Percentiles rank a stretch among this genome's conserved stretches.
Evolutionary conservation across 2,113 vertebrate genomes (phyloP).

Genomic region (Hoplias malabaricus): DNA sequence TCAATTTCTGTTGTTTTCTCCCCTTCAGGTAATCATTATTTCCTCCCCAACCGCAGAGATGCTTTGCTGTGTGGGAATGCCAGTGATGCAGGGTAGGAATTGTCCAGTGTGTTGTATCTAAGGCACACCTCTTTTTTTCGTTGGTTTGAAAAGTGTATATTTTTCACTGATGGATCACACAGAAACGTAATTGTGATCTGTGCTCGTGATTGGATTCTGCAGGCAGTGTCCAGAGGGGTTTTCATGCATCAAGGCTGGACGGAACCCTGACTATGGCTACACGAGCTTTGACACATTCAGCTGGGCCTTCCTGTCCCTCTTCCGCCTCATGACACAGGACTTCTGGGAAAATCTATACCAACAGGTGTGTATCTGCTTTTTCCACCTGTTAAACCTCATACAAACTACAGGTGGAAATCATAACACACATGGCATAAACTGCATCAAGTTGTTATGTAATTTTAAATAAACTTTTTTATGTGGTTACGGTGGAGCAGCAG

Average conservation of each 20-base stretch:
- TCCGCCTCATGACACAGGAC: conserved; percentile 98
- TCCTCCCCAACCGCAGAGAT: conserved; percentile 86
- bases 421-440: too few relatives aligned
- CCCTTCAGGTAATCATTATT: conserved; percentile 86
- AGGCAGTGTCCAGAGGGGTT: conserved; percentile 96
- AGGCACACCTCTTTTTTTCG: not conserved
- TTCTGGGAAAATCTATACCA: conserved; percentile 98
- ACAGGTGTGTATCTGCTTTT: conserved; percentile 80
- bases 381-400: too few relatives aligned
- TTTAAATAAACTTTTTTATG: too few relatives aligned
- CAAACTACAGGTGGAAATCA: too few relatives aligned
- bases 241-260: conserved; percentile 86
- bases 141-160: not conserved
- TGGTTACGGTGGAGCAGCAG: too few relatives aligned
- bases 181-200: not conserved
- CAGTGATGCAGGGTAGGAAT: conserved; percentile 90
- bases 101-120: not conserved
- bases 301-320: conserved; percentile 97
- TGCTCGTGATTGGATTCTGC: conserved; percentile 48
- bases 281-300: conserved; percentile 97
- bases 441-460: too few relatives aligned
- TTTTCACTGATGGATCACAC: not conserved
- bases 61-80: conserved; percentile 94
- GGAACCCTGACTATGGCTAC: conserved; percentile 95
- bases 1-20: conserved; percentile 1